phyloP scores from a whole-genome alignment of 2,797 vertebrate species.

The Megaceryle alcyon region DNA sequence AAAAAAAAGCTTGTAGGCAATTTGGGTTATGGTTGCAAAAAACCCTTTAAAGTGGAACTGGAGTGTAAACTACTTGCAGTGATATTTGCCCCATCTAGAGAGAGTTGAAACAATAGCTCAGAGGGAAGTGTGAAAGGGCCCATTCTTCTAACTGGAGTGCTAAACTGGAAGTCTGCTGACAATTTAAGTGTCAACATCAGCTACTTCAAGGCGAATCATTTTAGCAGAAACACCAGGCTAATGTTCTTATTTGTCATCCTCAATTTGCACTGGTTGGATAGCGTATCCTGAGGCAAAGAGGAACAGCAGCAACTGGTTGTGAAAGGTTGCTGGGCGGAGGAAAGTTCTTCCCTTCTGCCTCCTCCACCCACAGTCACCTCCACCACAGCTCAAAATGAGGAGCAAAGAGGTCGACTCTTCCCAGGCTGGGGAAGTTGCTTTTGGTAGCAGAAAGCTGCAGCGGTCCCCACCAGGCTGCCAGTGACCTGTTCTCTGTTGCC shows the following conservation, averaged over 20 bases:
- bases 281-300: background rate
- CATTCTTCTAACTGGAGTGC: conserved; percentile 28
- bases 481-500: background rate
- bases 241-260: conserved; percentile 65
- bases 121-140: conserved; percentile 46
- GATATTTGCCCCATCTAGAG: background rate
- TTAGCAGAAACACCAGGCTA: conserved; percentile 47
- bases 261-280: conserved; percentile 48
- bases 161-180: conserved; percentile 62
- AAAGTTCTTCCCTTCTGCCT: background rate
- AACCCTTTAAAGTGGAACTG: background rate
- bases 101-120: conserved; percentile 56
- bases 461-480: background rate
- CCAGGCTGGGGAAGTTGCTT: background rate
- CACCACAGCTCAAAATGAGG: background rate
- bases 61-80: conserved; percentile 43
- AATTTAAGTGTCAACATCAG: conserved; percentile 66
- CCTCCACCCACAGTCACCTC: background rate
- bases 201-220: conserved; percentile 31
- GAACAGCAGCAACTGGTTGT: background rate
- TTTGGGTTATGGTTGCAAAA: background rate
- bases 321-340: background rate
- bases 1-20: background rate
- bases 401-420: background rate
- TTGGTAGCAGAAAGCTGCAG: background rate